Percentiles rank a stretch among this genome's conserved stretches.
phyloP scores from a whole-genome alignment of 64 coral and sea anemone species.

The Montipora foliosa region DNA sequence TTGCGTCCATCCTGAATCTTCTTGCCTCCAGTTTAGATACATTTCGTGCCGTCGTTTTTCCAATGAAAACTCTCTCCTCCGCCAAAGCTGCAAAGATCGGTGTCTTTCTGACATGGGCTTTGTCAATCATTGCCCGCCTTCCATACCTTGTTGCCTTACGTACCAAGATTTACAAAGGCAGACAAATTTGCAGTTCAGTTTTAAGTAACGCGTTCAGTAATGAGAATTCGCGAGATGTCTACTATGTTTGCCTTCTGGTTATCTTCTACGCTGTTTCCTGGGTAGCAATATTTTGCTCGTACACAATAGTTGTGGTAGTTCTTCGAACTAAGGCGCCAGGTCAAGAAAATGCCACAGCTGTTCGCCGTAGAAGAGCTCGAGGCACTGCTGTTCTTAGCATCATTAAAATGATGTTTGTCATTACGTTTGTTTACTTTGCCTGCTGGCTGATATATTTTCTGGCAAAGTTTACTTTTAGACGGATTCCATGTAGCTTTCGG shows the following conservation, averaged over 20 bases:
- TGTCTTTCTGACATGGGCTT: constrained; percentile 45
- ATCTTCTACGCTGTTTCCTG: constrained; percentile 48
- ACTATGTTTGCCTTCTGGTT: constrained; percentile 53
- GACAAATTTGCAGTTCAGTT: background rate
- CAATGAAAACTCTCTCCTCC: background rate
- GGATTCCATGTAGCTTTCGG: no score
- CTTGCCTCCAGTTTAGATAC: background rate
- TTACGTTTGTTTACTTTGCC: constrained; percentile 33
- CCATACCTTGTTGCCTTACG: constrained; percentile 40
- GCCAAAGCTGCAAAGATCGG: constrained; percentile 21
- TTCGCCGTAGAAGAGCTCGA: background rate
- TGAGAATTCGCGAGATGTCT: constrained; percentile 24
- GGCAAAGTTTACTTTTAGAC: no score
- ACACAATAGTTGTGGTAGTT: constrained; percentile 1
- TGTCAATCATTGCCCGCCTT: constrained; percentile 19
- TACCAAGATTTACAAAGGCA: background rate
- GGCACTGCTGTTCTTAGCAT: constrained; percentile 2
- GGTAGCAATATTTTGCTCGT: constrained; percentile 31
- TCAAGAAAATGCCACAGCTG: background rate
- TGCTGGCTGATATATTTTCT: constrained; percentile 70
- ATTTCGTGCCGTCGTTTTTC: constrained; percentile 21
- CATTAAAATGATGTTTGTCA: constrained; percentile 44
- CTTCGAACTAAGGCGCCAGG: constrained; percentile 9
- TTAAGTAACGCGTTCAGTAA: constrained; percentile 37
- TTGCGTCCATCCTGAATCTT: no score